Percentiles rank a stretch among this genome's conserved stretches.
Conservation (phyloP, 2,113 vertebrate species). For the Chrysochloris asiatica region DNA sequence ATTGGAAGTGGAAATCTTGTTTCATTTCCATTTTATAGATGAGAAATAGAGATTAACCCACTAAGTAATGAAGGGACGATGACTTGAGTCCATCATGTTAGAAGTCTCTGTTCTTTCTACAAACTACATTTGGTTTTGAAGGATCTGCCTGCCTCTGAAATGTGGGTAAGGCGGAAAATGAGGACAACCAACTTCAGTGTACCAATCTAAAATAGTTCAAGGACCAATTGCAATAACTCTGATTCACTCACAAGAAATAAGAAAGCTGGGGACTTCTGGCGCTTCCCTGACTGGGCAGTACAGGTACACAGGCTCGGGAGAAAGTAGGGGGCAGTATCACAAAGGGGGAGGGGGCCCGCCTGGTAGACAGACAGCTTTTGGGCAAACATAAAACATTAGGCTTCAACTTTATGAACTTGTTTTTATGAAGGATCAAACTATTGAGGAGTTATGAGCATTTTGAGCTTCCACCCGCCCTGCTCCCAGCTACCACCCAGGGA, state of each 20-base stretch:
- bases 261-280: too few species aligned
- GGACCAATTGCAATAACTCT: constrained; percentile 7
- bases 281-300: too few species aligned
- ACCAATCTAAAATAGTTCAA: background rate
- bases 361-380: too few species aligned
- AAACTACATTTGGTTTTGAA: background rate
- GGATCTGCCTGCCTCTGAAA: background rate
- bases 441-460: too few species aligned
- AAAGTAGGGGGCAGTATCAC: too few species aligned
- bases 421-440: too few species aligned
- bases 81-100: background rate
- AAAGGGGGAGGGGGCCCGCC: too few species aligned
- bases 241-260: constrained; percentile 39
- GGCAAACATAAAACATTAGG: too few species aligned
- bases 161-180: background rate
- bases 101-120: background rate
- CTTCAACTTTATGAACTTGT: too few species aligned
- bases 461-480: too few species aligned
- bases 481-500: too few species aligned
- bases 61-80: background rate
- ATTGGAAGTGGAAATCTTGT: background rate
- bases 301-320: too few species aligned
- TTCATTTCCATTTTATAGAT: background rate
- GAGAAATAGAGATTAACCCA: background rate
- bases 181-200: background rate